Conservation (phyloP, 2,888 invertebrate genomes). For the Tachina grossa region DNA sequence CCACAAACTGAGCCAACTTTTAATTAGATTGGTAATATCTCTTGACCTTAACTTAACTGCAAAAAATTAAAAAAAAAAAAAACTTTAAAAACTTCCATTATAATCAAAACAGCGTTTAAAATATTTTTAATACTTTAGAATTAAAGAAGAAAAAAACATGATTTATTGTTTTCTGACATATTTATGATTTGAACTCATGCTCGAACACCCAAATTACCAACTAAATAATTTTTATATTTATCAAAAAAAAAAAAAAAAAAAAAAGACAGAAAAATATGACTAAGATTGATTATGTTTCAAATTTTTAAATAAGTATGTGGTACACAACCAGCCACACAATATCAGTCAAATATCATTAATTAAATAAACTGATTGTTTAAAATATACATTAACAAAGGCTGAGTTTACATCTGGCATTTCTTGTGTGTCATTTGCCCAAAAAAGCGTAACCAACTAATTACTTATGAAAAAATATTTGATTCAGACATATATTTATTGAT, state of each 20-base stretch:
- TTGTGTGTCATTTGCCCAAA: no score
- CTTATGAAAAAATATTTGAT: no score
- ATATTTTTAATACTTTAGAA: background rate
- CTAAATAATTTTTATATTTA: conserved; percentile 5
- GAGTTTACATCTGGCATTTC: no score
- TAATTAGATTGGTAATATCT: conserved; percentile 50
- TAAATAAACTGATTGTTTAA: background rate
- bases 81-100: background rate
- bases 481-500: no score
- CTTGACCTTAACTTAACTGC: background rate
- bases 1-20: background rate
- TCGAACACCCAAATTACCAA: conserved; percentile 65
- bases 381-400: background rate
- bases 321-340: conserved; percentile 52
- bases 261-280: conserved; percentile 49
- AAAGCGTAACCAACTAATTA: no score
- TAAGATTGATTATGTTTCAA: conserved; percentile 66
- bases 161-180: conserved; percentile 63
- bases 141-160: conserved; percentile 24
- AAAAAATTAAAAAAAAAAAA: no score
- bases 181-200: conserved; percentile 61
- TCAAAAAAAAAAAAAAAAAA: conserved; percentile 41
- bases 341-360: conserved; percentile 60
- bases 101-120: background rate
- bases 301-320: conserved; percentile 13